Evolutionary conservation across 2,888 invertebrate genomes (phyloP), one percentile per base, ranked within the genome.

Genomic region (Apamea epomidion): DNA sequence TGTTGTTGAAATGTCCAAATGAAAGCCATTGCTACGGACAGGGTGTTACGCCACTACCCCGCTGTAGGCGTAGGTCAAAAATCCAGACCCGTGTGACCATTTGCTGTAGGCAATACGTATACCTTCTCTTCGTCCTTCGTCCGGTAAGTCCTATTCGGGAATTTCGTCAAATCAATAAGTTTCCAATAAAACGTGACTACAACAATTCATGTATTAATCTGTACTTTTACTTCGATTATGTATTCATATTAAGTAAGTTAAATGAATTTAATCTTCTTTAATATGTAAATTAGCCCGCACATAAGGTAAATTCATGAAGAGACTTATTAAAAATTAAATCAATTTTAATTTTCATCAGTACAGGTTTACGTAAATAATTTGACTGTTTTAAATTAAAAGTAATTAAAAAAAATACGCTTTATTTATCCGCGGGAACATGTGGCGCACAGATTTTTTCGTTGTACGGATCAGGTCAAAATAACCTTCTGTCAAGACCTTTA

Each of bases 221-320:
- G 21, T 37, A 3, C 51, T 45, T 4, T 4, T n/a, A 16, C 42
- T 54, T 65, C 42, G 4, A 51, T 51, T 8, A n/a, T 48, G 12
- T 48, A 18, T 62, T 32, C 7, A 62, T 42, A 76, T 32, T 58
- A 62, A 42, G 21, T 45, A 29, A 81, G 16, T 32, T 58, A 54
- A 21, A 2, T 12, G 14, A 60, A 45, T 42, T 18, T 21, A 25
- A 51, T 73, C 12, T 76, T 2, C 10, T 25, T 80, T 14, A 60
- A 60, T 62, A 54, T n/a, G 2, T 73, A 45, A 64, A 62, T 32
- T 21, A 10, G 10, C 12, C 7, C n/a, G 14, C 29, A 65, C 21
- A 42, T 32, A 42, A 73, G 32, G 29, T n/a, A 45, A 54, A 81
- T 4, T 64, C n/a, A 81, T 72, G 18, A 72, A 42, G 6, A 32